These are phyloP conservation scores for Anhinga anhinga DNA, from an alignment of 2,113 vertebrate genomes.

Conservation along the genomic window DNA sequence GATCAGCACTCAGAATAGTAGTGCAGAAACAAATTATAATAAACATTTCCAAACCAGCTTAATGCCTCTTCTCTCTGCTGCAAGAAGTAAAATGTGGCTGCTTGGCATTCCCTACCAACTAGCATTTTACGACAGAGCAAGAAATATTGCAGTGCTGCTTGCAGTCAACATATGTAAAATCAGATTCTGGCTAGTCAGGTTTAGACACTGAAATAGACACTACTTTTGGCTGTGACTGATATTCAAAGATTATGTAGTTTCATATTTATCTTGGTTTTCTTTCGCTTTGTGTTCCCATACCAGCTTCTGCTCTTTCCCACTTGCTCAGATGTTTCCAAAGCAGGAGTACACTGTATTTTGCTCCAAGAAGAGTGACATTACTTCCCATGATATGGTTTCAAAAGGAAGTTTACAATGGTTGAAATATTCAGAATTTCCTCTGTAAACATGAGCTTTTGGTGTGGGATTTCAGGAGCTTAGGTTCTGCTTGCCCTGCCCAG, in stretches of 20 bases:
- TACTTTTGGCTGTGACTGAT: not conserved
- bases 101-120: not conserved
- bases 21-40: not conserved
- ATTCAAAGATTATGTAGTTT: not conserved
- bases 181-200: not conserved
- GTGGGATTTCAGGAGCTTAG: not conserved
- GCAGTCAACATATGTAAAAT: not conserved
- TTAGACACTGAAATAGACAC: not conserved
- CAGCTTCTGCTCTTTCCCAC: not conserved
- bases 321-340: not conserved
- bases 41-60: not conserved
- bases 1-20: not conserved
- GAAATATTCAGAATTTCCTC: not conserved
- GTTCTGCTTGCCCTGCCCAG: not conserved
- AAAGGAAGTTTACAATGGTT: not conserved
- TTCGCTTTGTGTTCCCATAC: not conserved
- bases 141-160: not conserved
- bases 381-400: not conserved
- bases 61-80: not conserved
- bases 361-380: not conserved
- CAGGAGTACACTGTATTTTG: not conserved
- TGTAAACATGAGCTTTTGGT: not conserved
- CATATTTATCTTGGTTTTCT: not conserved
- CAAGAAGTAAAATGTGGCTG: not conserved
- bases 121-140: not conserved